Evolutionary conservation across 1,140 invertebrate genomes (phyloP).

Genomic region (Aphelenchoides fujianensis): DNA sequence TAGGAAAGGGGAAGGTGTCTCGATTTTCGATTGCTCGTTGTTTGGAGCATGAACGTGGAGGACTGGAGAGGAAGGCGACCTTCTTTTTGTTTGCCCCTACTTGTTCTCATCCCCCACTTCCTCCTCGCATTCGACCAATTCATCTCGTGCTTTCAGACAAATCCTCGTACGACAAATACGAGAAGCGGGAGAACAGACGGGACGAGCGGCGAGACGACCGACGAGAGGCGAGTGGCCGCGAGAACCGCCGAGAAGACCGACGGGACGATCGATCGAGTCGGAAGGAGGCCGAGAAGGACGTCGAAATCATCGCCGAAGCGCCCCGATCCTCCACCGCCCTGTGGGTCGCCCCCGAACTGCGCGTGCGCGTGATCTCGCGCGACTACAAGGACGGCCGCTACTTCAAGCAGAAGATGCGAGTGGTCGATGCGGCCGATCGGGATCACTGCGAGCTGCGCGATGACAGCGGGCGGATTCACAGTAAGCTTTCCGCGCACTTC

Average conservation of each 20-base stretch:
- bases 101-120: no score
- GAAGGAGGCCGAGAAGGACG: conserved; percentile 1
- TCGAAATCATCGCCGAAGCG: neutral
- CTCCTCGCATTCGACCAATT: conserved; percentile 9
- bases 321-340: neutral
- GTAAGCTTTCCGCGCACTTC: neutral
- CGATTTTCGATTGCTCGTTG: no score
- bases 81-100: no score
- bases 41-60: no score
- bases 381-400: conserved; percentile 25
- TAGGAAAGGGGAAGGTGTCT: no score
- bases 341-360: conserved; percentile 24
- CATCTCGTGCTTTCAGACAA: conserved; percentile 28
- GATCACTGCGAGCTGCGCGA: conserved; percentile 21
- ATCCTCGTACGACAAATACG: neutral
- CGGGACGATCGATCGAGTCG: neutral
- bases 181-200: neutral
- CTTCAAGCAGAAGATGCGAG: conserved; percentile 28
- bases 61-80: no score
- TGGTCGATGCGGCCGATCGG: conserved; percentile 19
- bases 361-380: conserved; percentile 17
- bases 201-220: conserved; percentile 21
- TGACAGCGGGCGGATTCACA: conserved; percentile 17
- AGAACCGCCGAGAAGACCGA: neutral
- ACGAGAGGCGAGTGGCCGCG: no score